A percentile compares a stretch with the other conserved stretches of the same genome.
Conservation (phyloP, 2,888 invertebrate genomes). For the Sepiola atlantica region DNA sequence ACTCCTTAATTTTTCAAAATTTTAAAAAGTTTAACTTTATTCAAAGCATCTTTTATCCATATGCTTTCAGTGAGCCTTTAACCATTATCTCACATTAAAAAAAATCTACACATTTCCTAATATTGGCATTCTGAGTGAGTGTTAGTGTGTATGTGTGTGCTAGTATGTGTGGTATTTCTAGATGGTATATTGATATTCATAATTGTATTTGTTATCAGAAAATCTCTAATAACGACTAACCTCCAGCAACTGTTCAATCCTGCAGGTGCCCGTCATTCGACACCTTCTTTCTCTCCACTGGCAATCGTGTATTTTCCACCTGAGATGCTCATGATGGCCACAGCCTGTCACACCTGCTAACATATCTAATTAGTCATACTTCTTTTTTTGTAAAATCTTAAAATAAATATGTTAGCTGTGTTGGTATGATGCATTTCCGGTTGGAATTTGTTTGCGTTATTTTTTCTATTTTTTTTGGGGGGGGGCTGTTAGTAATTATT, state of each 20-base stretch:
- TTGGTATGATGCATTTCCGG: neutral
- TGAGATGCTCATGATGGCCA: neutral
- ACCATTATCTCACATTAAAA: too few relatives aligned
- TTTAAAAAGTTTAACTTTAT: too few relatives aligned
- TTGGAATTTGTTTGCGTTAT: neutral
- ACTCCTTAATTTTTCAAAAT: neutral
- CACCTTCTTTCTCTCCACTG: neutral
- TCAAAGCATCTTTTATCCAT: too few relatives aligned
- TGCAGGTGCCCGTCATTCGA: neutral
- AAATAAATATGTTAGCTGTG: neutral
- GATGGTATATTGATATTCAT: neutral
- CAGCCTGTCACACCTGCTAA: neutral
- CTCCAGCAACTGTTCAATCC: neutral
- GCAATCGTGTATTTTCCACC: neutral
- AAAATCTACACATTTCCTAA: too few relatives aligned
- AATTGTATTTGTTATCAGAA: neutral
- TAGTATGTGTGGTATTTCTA: neutral
- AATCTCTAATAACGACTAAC: neutral
- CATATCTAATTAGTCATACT: neutral
- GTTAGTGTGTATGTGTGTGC: neutral
- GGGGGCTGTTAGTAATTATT: neutral
- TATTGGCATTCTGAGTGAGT: too few relatives aligned
- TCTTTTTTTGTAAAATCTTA: neutral
- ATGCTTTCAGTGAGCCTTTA: too few relatives aligned
- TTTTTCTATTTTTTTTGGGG: too few relatives aligned